Conservation (phyloP, 2,113 vertebrate genomes). For the Pyxicephalus adspersus region DNA sequence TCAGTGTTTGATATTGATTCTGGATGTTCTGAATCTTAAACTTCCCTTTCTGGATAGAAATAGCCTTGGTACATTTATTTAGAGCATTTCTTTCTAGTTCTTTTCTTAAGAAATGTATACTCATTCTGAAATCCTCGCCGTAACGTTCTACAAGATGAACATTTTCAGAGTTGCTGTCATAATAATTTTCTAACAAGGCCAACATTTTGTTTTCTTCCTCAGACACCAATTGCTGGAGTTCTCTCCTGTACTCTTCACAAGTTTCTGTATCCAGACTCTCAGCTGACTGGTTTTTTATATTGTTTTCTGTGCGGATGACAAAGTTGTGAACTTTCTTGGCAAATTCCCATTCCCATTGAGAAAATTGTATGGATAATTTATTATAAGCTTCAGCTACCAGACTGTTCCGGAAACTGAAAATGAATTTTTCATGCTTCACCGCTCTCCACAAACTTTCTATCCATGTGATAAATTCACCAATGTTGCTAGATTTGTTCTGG, state of each 20-base stretch:
- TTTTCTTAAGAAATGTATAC: slow-evolving; percentile 60
- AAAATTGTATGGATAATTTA: slow-evolving; percentile 56
- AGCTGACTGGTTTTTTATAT: slow-evolving; percentile 55
- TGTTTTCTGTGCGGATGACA: slow-evolving; percentile 58
- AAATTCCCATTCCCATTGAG: slow-evolving; percentile 63
- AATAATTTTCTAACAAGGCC: slow-evolving; percentile 53
- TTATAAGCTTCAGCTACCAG: slow-evolving; percentile 56
- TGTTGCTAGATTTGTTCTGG: slow-evolving; percentile 58
- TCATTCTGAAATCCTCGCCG: slow-evolving; percentile 61
- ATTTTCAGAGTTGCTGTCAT: slow-evolving; percentile 62
- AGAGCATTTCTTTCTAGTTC: slow-evolving; percentile 45
- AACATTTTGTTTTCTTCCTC: slow-evolving; percentile 30
- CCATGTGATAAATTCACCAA: slow-evolving; percentile 63
- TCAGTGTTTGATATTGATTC: slow-evolving; percentile 58
- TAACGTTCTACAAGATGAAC: slow-evolving; percentile 64
- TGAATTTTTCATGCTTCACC: slow-evolving; percentile 45
- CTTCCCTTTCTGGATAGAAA: slow-evolving; percentile 58
- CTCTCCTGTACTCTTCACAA: neutral
- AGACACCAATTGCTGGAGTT: neutral
- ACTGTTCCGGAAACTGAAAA: slow-evolving; percentile 58
- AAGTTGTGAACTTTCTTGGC: slow-evolving; percentile 66
- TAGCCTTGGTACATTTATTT: slow-evolving; percentile 58
- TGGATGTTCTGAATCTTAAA: slow-evolving; percentile 65
- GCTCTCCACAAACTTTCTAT: slow-evolving; percentile 62
- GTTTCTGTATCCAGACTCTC: slow-evolving; percentile 13